phyloP scores from a whole-genome alignment of 1,140 invertebrate genomes.

The Proctacanthus coquilletti region DNA sequence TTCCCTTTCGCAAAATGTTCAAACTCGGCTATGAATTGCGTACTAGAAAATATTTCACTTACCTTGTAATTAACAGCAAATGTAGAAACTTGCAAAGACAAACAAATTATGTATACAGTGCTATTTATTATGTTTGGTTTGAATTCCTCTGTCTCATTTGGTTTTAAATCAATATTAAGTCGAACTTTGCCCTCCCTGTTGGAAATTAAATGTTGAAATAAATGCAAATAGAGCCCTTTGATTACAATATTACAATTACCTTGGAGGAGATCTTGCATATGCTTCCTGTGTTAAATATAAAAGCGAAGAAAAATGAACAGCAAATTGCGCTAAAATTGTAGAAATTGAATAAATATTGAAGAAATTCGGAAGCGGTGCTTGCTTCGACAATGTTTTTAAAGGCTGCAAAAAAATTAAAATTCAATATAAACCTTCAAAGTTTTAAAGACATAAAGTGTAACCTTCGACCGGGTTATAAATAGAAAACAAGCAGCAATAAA shows the following conservation, averaged over 20 bases:
- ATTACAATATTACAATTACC: slow-evolving; percentile 33
- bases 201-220: slow-evolving; percentile 1
- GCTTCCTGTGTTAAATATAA: slow-evolving; percentile 80
- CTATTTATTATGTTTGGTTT: slow-evolving; percentile 90
- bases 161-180: slow-evolving; percentile 36
- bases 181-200: slow-evolving; percentile 39
- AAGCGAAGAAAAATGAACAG: slow-evolving; percentile 84
- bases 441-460: slow-evolving; percentile 30
- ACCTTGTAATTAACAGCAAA: slow-evolving; percentile 99
- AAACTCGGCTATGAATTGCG: not conserved
- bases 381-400: slow-evolving; percentile 78
- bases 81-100: slow-evolving; percentile 92
- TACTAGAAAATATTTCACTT: slow-evolving; percentile 19
- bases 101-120: slow-evolving; percentile 95
- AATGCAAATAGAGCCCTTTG: slow-evolving; percentile 4
- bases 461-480: slow-evolving; percentile 96
- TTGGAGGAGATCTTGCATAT: slow-evolving; percentile 41
- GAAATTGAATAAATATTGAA: slow-evolving; percentile 96
- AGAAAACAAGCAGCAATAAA: slow-evolving; percentile 91
- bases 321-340: slow-evolving; percentile 90
- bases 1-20: not conserved
- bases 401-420: slow-evolving; percentile 48
- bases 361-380: slow-evolving; percentile 94
- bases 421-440: too few relatives aligned
- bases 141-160: slow-evolving; percentile 71